phyloP scores from a whole-genome alignment of 2,888 invertebrate genomes.

The Caradrina clavipalpis region DNA sequence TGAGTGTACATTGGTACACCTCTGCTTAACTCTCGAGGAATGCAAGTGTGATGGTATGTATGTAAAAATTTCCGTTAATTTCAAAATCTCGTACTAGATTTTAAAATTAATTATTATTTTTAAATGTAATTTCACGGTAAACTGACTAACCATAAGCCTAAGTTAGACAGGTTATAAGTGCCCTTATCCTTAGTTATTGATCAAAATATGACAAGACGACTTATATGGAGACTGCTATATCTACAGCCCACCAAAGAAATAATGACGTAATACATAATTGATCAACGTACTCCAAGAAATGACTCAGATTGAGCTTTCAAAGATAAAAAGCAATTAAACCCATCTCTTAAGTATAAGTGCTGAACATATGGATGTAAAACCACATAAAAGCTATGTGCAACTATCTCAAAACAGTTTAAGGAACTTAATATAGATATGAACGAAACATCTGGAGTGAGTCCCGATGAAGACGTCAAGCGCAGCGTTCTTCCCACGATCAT shows the following conservation, averaged over 20 bases:
- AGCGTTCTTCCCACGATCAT: constrained; percentile 73
- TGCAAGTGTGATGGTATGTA: no score
- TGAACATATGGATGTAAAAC: constrained; percentile 50
- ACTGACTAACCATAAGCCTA: no score
- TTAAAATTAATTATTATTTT: no score
- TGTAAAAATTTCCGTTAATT: no score
- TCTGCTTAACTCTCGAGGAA: no score
- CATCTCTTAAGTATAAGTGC: constrained; percentile 56
- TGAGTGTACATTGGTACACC: no score
- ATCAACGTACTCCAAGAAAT: constrained; percentile 24
- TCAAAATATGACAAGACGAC: no score
- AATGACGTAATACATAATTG: constrained; percentile 27
- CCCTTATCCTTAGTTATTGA: no score
- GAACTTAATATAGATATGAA: constrained; percentile 54
- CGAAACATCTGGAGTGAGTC: constrained; percentile 66
- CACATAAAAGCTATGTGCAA: constrained; percentile 28
- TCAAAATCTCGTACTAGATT: no score
- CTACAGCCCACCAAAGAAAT: constrained; percentile 9
- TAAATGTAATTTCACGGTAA: no score
- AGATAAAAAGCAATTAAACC: constrained; percentile 47
- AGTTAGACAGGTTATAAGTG: no score
- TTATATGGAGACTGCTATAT: no score
- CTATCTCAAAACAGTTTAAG: constrained; percentile 46
- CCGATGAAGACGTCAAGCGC: constrained; percentile 63
- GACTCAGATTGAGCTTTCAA: constrained; percentile 28